Conservation (phyloP, 2,888 invertebrate species). For the Parapristionchus giblindavisi region DNA sequence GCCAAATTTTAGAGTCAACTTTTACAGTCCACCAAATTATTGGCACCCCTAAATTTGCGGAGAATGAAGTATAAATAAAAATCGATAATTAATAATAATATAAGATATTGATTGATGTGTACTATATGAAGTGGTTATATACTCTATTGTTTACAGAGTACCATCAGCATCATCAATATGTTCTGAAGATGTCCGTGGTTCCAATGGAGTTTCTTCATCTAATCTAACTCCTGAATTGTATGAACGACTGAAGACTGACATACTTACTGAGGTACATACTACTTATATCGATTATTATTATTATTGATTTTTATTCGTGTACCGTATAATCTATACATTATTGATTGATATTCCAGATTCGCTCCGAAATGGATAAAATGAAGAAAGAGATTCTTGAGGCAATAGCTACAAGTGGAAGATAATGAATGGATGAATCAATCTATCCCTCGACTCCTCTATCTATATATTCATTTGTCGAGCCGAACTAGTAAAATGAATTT, state of each 20-base stretch:
- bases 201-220: no score
- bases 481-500: conserved; percentile 28
- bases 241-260: conserved; percentile 32
- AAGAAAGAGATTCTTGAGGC: conserved; percentile 35
- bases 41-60: neutral
- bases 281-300: neutral
- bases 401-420: conserved; percentile 15
- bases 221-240: neutral
- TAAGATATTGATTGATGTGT: no score
- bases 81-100: neutral
- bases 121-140: neutral
- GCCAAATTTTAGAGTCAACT: no score
- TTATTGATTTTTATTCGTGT: neutral
- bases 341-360: conserved; percentile 25
- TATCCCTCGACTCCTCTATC: neutral
- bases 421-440: conserved; percentile 5
- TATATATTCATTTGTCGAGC: neutral
- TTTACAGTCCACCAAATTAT: no score
- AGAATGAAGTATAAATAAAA: neutral
- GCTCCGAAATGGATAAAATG: conserved; percentile 31
- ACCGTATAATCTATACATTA: neutral
- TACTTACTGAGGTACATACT: conserved; percentile 17
- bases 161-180: conserved; percentile 32
- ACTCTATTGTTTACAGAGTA: neutral
- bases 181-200: conserved; percentile 26